Evolutionary conservation across 2,888 invertebrate species (phyloP).

Genomic region (Villa cingulata): DNA sequence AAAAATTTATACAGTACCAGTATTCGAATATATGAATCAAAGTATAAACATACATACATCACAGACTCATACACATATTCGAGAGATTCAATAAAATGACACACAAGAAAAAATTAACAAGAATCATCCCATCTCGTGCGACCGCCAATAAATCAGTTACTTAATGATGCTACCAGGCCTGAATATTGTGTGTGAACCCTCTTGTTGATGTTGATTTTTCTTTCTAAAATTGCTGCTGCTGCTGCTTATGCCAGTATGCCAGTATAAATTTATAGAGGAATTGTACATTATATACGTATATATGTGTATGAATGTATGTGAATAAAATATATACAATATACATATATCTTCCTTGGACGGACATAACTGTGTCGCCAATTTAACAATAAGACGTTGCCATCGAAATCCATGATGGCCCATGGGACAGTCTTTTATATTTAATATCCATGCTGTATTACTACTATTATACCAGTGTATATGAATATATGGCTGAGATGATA

Average conservation of each 20-base stretch:
- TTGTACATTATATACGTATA: too few species aligned
- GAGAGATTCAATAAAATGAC: too few species aligned
- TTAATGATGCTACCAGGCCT: slow-evolving; percentile 36
- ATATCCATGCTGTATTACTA: too few species aligned
- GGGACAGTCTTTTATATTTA: neutral
- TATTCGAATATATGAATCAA: too few species aligned
- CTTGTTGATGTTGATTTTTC: slow-evolving; percentile 2
- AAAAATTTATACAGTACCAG: too few species aligned
- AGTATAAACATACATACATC: too few species aligned
- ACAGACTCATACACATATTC: too few species aligned
- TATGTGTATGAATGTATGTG: too few species aligned
- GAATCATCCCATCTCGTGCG: slow-evolving; percentile 18
- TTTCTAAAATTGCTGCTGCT: slow-evolving; percentile 11
- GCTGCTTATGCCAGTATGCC: neutral
- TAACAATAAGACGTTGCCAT: neutral
- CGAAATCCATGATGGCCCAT: neutral
- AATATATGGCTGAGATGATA: too few species aligned
- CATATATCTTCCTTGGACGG: neutral
- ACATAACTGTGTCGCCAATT: slow-evolving; percentile 6
- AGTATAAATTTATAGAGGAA: too few species aligned
- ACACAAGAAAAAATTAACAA: neutral
- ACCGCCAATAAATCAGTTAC: slow-evolving; percentile 37
- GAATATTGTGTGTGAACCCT: slow-evolving; percentile 19
- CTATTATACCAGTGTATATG: too few species aligned
- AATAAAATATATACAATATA: neutral